Evolutionary conservation across 35 echinoderm and acorn worm genomes (phyloP), one percentile per base, ranked within the genome.

Genomic region (Apostichopus californicus): DNA sequence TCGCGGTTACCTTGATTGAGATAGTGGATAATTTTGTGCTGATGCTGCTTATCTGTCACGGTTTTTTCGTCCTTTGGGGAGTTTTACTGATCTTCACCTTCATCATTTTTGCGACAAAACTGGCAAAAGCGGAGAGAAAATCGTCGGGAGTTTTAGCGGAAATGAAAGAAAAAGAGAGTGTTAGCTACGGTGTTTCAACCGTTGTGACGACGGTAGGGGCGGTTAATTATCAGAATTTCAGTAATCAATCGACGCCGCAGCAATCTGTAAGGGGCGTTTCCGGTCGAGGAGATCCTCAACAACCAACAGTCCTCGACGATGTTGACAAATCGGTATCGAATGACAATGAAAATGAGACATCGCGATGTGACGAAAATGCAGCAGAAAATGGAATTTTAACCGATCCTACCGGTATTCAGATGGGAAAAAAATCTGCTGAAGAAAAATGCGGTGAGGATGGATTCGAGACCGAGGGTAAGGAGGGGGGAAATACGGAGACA

Each of bases 61-160:
- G 93, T 54, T 90, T 90, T 56, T 94, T 94, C 56, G 60, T 94
- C 10, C 8, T 94, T 4, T 94, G 93, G 93, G 93, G 86, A 21
- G 5, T 94, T 4, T 90, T 94, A 14, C 87, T 94, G 14, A 79
- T 77, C 55, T 56, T 54, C 12, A 79, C 73, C 13, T 82, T 84
- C 24, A 9, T 90, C 18, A 9, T 82, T 13, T 81, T 94, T 63
- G 77, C 86, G 24, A 90, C 79, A 8, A 78, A 22, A 17, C 87
- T 94, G 11, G 0, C 60, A 4, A 68, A 82, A 23, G 73, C 79
- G 12, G 85, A 90, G 21, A 25, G 26, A 9, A 89, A 89, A 12
- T 64, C 87, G 12, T 79, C 86, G 5, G n/a, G 87, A 4, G 56
- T 90, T 14, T 46, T 88, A 15, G 77, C 88, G 5, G 77, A 56